phyloP scores from a whole-genome alignment of 1,140 invertebrate species.

The Saxidomus purpurata region DNA sequence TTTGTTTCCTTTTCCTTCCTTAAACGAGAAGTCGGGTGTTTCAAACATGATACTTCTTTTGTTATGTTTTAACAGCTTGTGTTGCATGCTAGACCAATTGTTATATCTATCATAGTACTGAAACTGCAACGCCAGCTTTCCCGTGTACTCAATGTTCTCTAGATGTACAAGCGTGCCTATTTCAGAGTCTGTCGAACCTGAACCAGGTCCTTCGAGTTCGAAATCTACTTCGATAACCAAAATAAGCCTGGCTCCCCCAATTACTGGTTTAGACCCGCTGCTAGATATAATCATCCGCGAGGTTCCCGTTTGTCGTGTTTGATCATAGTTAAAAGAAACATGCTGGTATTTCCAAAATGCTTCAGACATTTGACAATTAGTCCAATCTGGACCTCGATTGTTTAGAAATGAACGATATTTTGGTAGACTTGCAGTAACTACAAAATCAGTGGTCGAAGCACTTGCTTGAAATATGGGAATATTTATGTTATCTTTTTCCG shows the following conservation, averaged over 20 bases:
- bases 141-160: constrained; percentile 18
- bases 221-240: constrained; percentile 63
- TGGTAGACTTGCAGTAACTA: constrained; percentile 50
- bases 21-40: constrained; percentile 75
- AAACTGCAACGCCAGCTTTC: constrained; percentile 48
- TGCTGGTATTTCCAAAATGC: constrained; percentile 40
- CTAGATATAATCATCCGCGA: not conserved
- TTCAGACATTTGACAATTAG: constrained; percentile 62
- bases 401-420: constrained; percentile 60
- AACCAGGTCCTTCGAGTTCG: constrained; percentile 50
- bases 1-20: constrained; percentile 54
- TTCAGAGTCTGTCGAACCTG: constrained; percentile 72
- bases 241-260: not conserved
- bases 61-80: constrained; percentile 15
- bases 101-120: constrained; percentile 62
- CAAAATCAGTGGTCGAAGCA: not conserved
- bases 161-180: constrained; percentile 69
- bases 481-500: constrained; percentile 61
- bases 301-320: not conserved
- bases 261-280: not conserved
- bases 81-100: constrained; percentile 22
- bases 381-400: constrained; percentile 68
- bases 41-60: constrained; percentile 18
- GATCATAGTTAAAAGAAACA: not conserved
- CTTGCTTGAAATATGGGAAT: constrained; percentile 59